phyloP scores from a whole-genome alignment of 2,888 invertebrate genomes.

The Meta bourneti region DNA sequence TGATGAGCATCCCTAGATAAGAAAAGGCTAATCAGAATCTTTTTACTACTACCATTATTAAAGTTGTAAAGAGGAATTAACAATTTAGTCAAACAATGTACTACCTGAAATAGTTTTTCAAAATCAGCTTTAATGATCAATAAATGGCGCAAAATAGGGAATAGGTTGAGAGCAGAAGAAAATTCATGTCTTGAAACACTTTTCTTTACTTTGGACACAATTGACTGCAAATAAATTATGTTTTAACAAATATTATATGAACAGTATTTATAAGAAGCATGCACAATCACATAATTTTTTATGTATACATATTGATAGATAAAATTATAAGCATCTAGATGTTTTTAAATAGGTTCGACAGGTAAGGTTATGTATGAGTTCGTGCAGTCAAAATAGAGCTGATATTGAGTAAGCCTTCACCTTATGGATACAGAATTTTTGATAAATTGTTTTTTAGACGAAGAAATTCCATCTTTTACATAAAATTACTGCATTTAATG shows the following conservation, averaged over 20 bases:
- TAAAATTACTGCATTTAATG: no score
- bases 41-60: background rate
- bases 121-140: constrained; percentile 89
- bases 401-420: background rate
- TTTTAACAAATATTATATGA: background rate
- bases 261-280: background rate
- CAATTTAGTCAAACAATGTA: constrained; percentile 9
- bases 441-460: no score
- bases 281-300: no score
- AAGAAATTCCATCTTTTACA: no score
- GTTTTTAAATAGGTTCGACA: background rate
- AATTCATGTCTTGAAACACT: constrained; percentile 90
- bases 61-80: constrained; percentile 8
- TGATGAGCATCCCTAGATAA: constrained; percentile 78
- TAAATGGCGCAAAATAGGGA: constrained; percentile 90
- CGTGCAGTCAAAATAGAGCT: background rate
- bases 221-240: constrained; percentile 83
- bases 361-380: background rate
- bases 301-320: background rate
- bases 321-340: background rate
- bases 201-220: constrained; percentile 86
- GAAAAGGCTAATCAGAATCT: background rate
- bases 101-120: constrained; percentile 87
- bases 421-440: background rate
- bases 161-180: constrained; percentile 89